Conservation (phyloP, 2,888 invertebrate genomes). For the Mechanitis mazaeus region DNA sequence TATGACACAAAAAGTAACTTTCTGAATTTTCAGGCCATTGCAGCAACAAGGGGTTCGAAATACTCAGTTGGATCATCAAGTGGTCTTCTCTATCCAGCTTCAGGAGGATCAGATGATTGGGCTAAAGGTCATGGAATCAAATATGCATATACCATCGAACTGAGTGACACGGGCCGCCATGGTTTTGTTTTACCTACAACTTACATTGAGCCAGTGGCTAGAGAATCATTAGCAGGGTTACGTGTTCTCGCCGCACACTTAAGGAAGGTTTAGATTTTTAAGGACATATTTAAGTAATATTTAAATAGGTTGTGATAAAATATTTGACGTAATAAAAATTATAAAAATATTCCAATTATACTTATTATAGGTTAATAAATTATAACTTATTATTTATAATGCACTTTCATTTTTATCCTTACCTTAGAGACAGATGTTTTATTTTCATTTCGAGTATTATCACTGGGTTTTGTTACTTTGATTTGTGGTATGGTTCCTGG, state of each 20-base stretch:
- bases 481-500: conserved; percentile 54
- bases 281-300: conserved; percentile 19
- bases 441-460: conserved; percentile 35
- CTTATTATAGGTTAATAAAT: conserved; percentile 8
- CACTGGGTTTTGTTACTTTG: conserved; percentile 56
- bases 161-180: conserved; percentile 88
- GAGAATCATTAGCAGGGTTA: conserved; percentile 84
- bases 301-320: conserved; percentile 30
- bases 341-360: conserved; percentile 19
- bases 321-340: conserved; percentile 18
- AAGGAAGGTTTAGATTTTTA: conserved; percentile 27
- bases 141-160: conserved; percentile 92
- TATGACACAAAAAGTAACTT: no score
- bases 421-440: conserved; percentile 45
- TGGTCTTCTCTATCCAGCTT: conserved; percentile 85
- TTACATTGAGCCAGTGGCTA: conserved; percentile 84
- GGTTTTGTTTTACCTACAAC: conserved; percentile 91
- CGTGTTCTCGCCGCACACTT: conserved; percentile 73
- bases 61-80: conserved; percentile 88
- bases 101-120: conserved; percentile 94
- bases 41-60: conserved; percentile 73
- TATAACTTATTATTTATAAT: conserved; percentile 6
- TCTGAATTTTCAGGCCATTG: conserved; percentile 73
- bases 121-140: conserved; percentile 90
- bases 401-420: conserved; percentile 26